A percentile compares a stretch with the other conserved stretches of the same genome.
phyloP scores from a whole-genome alignment of 1,140 invertebrate genomes.

The Zaprionus inermis region DNA sequence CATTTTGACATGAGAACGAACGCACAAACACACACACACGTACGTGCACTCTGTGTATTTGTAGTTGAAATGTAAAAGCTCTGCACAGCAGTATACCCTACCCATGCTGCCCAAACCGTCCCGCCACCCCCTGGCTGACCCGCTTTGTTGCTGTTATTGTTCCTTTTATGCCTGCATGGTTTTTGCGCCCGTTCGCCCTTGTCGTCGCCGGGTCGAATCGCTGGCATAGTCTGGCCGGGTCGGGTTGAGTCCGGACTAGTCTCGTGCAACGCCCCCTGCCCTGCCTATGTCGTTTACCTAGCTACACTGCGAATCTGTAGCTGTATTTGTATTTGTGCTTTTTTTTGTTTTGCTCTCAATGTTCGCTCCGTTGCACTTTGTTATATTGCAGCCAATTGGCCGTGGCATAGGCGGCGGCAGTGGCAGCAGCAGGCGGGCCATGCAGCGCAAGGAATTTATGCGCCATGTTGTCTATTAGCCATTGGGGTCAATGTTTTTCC shows the following conservation, averaged over 20 bases:
- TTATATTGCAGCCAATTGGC: slow-evolving; percentile 83
- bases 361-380: slow-evolving; percentile 76
- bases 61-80: slow-evolving; percentile 19
- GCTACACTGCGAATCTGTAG: slow-evolving; percentile 33
- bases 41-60: neutral
- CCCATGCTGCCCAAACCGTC: too few relatives aligned
- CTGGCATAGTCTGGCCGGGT: slow-evolving; percentile 8
- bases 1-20: slow-evolving; percentile 4
- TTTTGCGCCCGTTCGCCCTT: slow-evolving; percentile 32
- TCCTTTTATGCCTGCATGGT: slow-evolving; percentile 45
- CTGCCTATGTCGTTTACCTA: neutral
- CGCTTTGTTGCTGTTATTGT: slow-evolving; percentile 33
- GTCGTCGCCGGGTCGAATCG: slow-evolving; percentile 14
- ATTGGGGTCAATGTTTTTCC: slow-evolving; percentile 69
- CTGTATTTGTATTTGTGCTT: slow-evolving; percentile 27
- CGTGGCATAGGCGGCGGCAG: slow-evolving; percentile 58
- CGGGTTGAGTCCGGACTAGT: slow-evolving; percentile 20
- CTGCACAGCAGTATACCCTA: neutral
- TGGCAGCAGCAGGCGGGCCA: slow-evolving; percentile 9
- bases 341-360: slow-evolving; percentile 44
- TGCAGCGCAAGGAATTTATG: slow-evolving; percentile 64
- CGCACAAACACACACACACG: neutral
- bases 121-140: neutral
- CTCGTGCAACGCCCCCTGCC: neutral
- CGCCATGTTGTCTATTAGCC: slow-evolving; percentile 77